These are phyloP conservation scores for Amniataba percoides DNA, from an alignment of 2,797 vertebrate species.

Conservation along the genomic window DNA sequence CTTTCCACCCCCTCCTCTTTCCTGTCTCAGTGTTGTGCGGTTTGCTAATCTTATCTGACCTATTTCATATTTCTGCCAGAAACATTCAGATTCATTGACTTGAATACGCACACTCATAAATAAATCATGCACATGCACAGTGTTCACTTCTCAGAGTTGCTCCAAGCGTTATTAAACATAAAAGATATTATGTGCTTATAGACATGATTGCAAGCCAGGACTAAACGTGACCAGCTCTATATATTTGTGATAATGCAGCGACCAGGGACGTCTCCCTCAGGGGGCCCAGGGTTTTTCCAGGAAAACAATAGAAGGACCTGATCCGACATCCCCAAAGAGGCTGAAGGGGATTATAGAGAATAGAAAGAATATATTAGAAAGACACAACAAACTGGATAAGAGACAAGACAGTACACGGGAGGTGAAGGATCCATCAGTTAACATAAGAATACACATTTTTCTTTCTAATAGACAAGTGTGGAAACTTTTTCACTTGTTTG, in stretches of 20 bases:
- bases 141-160: slow-evolving; percentile 3
- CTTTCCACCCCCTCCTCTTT: slow-evolving; percentile 1
- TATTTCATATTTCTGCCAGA: slow-evolving; percentile 40
- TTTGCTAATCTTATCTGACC: slow-evolving; percentile 47
- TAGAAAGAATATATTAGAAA: background rate
- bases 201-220: slow-evolving; percentile 18
- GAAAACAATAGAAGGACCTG: slow-evolving; percentile 16
- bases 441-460: background rate
- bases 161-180: background rate
- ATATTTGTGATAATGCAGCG: slow-evolving; percentile 21
- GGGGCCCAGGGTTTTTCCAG: slow-evolving; percentile 40
- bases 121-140: slow-evolving; percentile 9
- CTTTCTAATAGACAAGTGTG: background rate
- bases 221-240: background rate
- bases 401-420: background rate
- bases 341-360: slow-evolving; percentile 36
- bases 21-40: background rate
- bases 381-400: slow-evolving; percentile 24
- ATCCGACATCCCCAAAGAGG: slow-evolving; percentile 29
- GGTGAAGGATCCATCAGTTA: slow-evolving; percentile 10
- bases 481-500: background rate
- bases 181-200: background rate
- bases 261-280: slow-evolving; percentile 9
- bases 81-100: slow-evolving; percentile 35
- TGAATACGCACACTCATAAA: slow-evolving; percentile 26